A percentile compares a stretch with the other conserved stretches of the same genome.
These are phyloP conservation scores for Eumerus sabulonum DNA, from an alignment of 2,888 invertebrate species.

Conservation along the genomic window DNA sequence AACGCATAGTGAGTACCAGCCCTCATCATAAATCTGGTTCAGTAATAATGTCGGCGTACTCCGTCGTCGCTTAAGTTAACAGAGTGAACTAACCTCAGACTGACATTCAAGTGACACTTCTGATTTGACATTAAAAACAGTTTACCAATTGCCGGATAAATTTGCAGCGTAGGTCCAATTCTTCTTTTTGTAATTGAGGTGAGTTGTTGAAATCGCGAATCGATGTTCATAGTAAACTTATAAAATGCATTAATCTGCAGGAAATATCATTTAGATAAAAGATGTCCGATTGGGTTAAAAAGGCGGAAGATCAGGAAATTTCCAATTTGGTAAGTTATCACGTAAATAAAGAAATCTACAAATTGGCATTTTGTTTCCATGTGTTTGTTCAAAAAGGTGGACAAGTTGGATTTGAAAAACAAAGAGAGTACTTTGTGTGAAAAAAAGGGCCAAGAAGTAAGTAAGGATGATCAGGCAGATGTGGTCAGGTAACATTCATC, in stretches of 20 bases:
- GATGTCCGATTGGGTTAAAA: conserved; percentile 76
- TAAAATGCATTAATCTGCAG: no score
- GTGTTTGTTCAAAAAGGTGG: conserved; percentile 70
- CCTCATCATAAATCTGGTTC: no score
- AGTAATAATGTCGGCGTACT: no score
- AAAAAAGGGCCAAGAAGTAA: conserved; percentile 18
- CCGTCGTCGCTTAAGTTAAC: no score
- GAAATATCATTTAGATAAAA: neutral
- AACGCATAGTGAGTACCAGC: no score
- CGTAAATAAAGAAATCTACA: conserved; percentile 5
- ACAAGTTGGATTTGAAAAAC: conserved; percentile 71
- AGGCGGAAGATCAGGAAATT: conserved; percentile 77
- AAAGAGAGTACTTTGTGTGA: conserved; percentile 32
- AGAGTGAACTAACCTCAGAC: no score
- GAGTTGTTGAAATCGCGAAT: no score
- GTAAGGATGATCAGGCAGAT: conserved; percentile 72
- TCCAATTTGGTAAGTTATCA: conserved; percentile 75
- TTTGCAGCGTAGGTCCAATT: conserved; percentile 3
- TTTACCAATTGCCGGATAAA: conserved; percentile 47
- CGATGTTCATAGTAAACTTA: no score
- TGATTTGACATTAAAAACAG: conserved; percentile 5
- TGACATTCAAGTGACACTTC: conserved; percentile 8
- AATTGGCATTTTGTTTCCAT: no score
- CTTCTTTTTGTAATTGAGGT: conserved; percentile 5
- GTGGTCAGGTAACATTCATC: conserved; percentile 71